Conservation (phyloP, 1,140 invertebrate species). For the honey bee (Apis mellifera) region Amel_HAv3.1 CM009943.2:8248001-8248500, state of each 20-base stretch:
- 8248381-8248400: constrained; percentile 6
- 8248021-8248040: constrained; percentile 74
- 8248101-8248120: constrained; percentile 43
- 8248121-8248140: constrained; percentile 27
- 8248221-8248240: constrained; percentile 33
- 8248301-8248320: constrained; percentile 48
- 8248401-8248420: neutral
- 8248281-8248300: constrained; percentile 30
- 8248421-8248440: neutral
- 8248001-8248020: constrained; percentile 76
- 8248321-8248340: constrained; percentile 43
- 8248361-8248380: constrained; percentile 26
- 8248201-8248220: constrained; percentile 29
- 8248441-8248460: neutral
- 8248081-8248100: constrained; percentile 63
- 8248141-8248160: constrained; percentile 54
- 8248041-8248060: constrained; percentile 62
- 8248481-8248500: no score
- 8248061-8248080: constrained; percentile 72
- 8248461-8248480: neutral
- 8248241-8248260: neutral
- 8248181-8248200: constrained; percentile 62
- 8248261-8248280: constrained; percentile 35
- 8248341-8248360: constrained; percentile 49
- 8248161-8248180: constrained; percentile 54